phyloP scores from a whole-genome alignment of 1,140 invertebrate species.

The Drosophila ogumai region DNA sequence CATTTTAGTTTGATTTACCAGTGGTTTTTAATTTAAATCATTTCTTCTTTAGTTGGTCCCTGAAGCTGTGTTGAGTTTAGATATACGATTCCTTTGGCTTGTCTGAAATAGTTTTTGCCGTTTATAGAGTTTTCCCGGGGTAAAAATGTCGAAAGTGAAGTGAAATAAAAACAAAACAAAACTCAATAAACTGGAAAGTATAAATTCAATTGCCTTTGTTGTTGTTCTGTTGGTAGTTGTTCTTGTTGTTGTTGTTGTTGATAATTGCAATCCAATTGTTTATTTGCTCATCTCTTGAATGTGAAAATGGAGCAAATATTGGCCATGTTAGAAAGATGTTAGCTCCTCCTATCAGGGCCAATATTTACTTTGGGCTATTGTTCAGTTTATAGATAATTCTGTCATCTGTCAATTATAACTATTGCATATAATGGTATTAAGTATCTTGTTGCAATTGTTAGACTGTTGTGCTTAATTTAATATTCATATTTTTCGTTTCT shows the following conservation, averaged over 20 bases:
- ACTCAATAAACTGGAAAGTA: slow-evolving; percentile 11
- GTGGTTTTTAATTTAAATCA: slow-evolving; percentile 53
- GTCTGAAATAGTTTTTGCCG: slow-evolving; percentile 55
- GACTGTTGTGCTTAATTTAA: slow-evolving; percentile 67
- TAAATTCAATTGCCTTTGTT: slow-evolving; percentile 41
- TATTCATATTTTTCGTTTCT: slow-evolving; percentile 45
- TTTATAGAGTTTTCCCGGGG: slow-evolving; percentile 39
- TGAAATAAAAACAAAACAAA: slow-evolving; percentile 10
- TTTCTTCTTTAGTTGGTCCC: slow-evolving; percentile 74
- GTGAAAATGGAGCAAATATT: slow-evolving; percentile 84
- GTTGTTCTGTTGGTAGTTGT: slow-evolving; percentile 23
- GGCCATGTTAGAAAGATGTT: slow-evolving; percentile 48
- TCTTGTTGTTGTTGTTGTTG: slow-evolving; percentile 25
- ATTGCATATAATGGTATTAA: slow-evolving; percentile 68
- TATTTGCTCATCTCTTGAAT: slow-evolving; percentile 59
- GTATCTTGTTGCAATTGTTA: slow-evolving; percentile 64
- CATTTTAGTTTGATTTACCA: slow-evolving; percentile 46
- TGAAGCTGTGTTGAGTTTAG: slow-evolving; percentile 82
- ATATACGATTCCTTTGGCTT: slow-evolving; percentile 69
- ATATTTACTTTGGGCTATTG: slow-evolving; percentile 84
- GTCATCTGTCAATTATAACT: slow-evolving; percentile 64
- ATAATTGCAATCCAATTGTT: slow-evolving; percentile 52
- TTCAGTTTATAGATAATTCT: slow-evolving; percentile 51
- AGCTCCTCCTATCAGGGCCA: slow-evolving; percentile 47
- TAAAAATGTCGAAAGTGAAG: slow-evolving; percentile 36